Conservation (phyloP, 2,113 vertebrate genomes). For the Fulica atra region DNA sequence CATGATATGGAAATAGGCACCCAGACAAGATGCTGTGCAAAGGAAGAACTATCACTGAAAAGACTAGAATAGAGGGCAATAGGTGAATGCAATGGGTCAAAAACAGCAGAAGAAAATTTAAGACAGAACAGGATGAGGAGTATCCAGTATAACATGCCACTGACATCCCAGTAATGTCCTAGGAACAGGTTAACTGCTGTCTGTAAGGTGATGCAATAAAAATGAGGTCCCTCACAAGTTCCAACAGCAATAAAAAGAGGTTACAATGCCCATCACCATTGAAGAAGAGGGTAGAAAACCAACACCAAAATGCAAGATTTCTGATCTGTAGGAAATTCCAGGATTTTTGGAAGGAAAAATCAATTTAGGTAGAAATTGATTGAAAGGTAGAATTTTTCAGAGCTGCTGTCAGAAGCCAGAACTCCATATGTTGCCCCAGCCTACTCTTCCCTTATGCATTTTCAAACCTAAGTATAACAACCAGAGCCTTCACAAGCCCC, state of each 20-base stretch:
- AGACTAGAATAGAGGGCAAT: not conserved
- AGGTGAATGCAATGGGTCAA: not conserved
- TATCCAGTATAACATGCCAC: not conserved
- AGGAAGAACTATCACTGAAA: not conserved
- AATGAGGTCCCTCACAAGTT: not conserved
- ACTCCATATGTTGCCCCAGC: not conserved
- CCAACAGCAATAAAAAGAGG: not conserved
- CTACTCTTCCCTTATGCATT: not conserved
- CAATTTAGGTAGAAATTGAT: not conserved
- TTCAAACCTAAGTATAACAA: not conserved
- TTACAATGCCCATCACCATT: not conserved
- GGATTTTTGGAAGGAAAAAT: not conserved
- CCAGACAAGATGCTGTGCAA: not conserved
- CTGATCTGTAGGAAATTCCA: not conserved
- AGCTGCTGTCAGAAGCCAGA: not conserved
- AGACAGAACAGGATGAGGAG: not conserved
- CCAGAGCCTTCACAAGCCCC: not conserved
- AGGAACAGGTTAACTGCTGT: not conserved
- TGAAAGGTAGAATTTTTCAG: not conserved
- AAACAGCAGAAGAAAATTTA: not conserved
- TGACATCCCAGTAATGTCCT: not conserved
- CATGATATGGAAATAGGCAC: not conserved
- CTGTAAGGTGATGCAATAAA: not conserved
- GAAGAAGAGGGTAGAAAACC: not conserved
- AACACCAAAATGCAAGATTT: not conserved